phyloP scores from a whole-genome alignment of 2,888 invertebrate genomes.

The Drosophila merina region DNA sequence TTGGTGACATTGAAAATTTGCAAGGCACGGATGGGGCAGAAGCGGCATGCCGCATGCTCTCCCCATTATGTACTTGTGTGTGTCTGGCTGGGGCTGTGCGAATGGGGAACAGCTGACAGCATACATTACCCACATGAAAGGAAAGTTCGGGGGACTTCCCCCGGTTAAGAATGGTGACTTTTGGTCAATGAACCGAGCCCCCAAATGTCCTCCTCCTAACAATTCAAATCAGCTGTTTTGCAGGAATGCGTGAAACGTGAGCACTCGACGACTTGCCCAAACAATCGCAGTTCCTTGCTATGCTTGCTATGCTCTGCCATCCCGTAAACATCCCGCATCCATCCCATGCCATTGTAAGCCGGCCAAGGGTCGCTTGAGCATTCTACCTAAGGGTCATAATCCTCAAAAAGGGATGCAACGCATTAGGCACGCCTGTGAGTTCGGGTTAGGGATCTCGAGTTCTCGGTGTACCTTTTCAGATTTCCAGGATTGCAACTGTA shows the following conservation, averaged over 20 bases:
- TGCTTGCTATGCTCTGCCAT: neutral
- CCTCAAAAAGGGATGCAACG: conserved; percentile 64
- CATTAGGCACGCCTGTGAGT: conserved; percentile 60
- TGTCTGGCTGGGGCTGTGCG: neutral
- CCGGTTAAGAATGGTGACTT: conserved; percentile 46
- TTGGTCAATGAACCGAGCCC: conserved; percentile 70
- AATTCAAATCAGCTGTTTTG: conserved; percentile 54
- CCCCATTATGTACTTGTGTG: conserved; percentile 39
- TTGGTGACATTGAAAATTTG: conserved; percentile 80
- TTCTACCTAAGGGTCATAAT: conserved; percentile 59
- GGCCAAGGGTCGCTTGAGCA: conserved; percentile 15
- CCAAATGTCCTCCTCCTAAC: conserved; percentile 12
- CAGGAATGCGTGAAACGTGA: conserved; percentile 45
- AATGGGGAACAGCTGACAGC: conserved; percentile 51
- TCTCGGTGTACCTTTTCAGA: conserved; percentile 20
- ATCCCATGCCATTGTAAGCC: conserved; percentile 25
- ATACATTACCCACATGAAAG: conserved; percentile 39
- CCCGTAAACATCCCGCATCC: conserved; percentile 3
- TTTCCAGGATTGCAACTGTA: conserved; percentile 28
- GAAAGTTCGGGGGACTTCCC: conserved; percentile 7
- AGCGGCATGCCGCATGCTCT: conserved; percentile 12
- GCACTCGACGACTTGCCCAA: conserved; percentile 12
- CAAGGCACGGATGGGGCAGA: conserved; percentile 57
- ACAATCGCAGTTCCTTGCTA: conserved; percentile 15
- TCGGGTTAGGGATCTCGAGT: conserved; percentile 14